Percentiles rank a stretch among this genome's conserved stretches.
Conservation (phyloP, 2,113 vertebrate genomes). For the Aptenodytes patagonicus region DNA sequence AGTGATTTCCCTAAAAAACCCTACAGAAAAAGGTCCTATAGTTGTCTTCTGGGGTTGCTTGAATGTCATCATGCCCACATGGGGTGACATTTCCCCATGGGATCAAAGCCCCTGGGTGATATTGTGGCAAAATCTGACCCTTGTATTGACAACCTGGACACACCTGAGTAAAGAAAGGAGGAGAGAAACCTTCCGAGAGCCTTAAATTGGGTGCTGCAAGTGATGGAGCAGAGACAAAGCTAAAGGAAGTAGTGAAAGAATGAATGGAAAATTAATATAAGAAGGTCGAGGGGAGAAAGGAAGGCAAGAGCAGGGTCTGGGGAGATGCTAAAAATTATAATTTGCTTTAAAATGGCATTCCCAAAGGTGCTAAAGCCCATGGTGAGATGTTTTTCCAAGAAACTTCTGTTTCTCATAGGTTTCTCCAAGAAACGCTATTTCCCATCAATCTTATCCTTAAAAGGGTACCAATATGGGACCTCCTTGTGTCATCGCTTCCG, state of each 20-base stretch:
- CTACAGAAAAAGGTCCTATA: neutral
- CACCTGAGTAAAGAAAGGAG: neutral
- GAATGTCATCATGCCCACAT: fast-evolving
- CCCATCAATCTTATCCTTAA: neutral
- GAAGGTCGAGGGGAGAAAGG: fast-evolving
- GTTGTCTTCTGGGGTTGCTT: neutral
- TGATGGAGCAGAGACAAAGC: neutral
- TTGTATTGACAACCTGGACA: too few relatives aligned
- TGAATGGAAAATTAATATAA: neutral
- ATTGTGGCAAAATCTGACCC: neutral
- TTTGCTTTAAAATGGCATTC: neutral
- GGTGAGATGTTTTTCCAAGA: neutral
- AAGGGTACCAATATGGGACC: fast-evolving
- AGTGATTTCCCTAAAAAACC: neutral
- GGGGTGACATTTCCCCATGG: neutral
- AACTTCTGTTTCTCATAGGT: neutral
- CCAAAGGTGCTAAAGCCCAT: neutral
- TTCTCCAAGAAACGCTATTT: neutral
- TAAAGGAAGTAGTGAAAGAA: neutral
- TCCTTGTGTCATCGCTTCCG: neutral
- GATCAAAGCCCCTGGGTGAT: neutral
- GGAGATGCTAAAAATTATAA: neutral
- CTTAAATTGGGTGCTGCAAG: neutral
- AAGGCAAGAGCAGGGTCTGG: neutral
- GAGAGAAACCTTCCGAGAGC: neutral